These are phyloP conservation scores for Drosophila parvula DNA, from an alignment of 1,140 invertebrate species.

Conservation along the genomic window DNA sequence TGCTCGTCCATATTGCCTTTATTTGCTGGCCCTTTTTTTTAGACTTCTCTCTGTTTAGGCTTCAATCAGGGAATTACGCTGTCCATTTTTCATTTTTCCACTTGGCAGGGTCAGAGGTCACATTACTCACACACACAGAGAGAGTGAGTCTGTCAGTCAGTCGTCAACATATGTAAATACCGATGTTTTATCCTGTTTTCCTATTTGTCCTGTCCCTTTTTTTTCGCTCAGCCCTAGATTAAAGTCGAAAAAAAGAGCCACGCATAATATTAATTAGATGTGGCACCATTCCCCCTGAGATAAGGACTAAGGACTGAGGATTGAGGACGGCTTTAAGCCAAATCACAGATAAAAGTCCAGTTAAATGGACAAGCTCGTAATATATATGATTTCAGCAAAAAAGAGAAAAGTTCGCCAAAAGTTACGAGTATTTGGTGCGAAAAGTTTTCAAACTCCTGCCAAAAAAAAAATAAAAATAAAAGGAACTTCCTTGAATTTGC, in stretches of 20 bases:
- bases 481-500: conserved; percentile 4
- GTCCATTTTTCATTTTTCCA: conserved; percentile 45
- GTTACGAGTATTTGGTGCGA: conserved; percentile 7
- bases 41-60: conserved; percentile 26
- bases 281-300: conserved; percentile 1
- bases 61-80: conserved; percentile 49
- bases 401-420: conserved; percentile 16
- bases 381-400: conserved; percentile 17
- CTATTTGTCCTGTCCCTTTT: conserved; percentile 39
- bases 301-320: background rate
- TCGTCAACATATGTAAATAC: conserved; percentile 41
- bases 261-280: conserved; percentile 41
- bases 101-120: conserved; percentile 49
- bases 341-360: conserved; percentile 14
- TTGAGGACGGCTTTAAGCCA: background rate
- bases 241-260: conserved; percentile 2
- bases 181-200: conserved; percentile 33
- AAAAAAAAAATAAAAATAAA: background rate
- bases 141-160: background rate
- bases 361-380: conserved; percentile 10
- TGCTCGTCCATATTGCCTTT: conserved; percentile 26
- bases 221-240: conserved; percentile 16
- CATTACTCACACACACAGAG: conserved; percentile 9
- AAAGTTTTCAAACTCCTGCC: conserved; percentile 21
- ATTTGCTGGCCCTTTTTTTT: conserved; percentile 16